These are phyloP conservation scores for Atherix ibis DNA, from an alignment of 2,888 invertebrate genomes.

Conservation along the genomic window DNA sequence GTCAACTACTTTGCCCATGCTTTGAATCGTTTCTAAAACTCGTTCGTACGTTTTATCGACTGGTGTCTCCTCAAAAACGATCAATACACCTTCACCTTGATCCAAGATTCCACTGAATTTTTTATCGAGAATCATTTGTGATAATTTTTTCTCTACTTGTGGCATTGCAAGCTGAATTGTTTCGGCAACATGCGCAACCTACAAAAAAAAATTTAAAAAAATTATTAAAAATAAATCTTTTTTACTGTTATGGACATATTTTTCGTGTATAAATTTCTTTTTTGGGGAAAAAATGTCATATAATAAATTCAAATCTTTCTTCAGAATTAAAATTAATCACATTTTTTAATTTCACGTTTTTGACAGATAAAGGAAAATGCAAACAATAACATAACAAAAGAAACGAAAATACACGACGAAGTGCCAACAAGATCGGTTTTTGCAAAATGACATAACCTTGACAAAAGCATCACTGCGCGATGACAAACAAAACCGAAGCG, in stretches of 20 bases:
- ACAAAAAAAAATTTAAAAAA: conserved; percentile 5
- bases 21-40: conserved; percentile 92
- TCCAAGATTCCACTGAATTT: conserved; percentile 95
- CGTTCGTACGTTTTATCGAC: conserved; percentile 96
- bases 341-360: no score
- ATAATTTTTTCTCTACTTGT: conserved; percentile 94
- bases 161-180: conserved; percentile 79
- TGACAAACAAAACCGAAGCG: no score
- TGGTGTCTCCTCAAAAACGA: conserved; percentile 90
- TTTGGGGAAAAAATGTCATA: not conserved
- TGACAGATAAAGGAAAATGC: no score
- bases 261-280: not conserved
- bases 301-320: not conserved
- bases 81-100: conserved; percentile 94
- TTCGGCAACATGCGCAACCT: conserved; percentile 75
- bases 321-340: no score
- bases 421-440: no score
- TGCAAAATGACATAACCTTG: no score
- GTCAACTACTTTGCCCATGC: conserved; percentile 99
- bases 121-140: conserved; percentile 99
- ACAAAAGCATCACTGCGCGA: no score
- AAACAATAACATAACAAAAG: no score
- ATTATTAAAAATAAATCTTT: conserved; percentile 1
- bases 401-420: no score
- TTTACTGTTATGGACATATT: no score